phyloP scores from a whole-genome alignment of 2,888 invertebrate genomes.

The Pseudolycoriella hygida region DNA sequence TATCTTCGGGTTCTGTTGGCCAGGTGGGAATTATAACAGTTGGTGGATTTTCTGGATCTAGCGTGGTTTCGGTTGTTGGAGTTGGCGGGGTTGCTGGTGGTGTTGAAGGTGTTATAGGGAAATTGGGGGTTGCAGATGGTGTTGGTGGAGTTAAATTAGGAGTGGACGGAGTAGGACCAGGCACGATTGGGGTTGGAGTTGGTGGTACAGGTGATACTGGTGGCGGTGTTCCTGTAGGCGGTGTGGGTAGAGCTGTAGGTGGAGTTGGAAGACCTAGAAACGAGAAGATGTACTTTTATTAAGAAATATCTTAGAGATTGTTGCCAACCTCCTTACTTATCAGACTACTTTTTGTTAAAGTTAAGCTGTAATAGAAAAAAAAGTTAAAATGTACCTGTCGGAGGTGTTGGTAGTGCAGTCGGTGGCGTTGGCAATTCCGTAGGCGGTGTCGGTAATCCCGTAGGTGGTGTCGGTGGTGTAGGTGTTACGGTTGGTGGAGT shows the following conservation, averaged over 20 bases:
- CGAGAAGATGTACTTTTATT: not conserved
- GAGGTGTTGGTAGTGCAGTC: conserved; percentile 5
- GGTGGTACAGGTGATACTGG: not conserved
- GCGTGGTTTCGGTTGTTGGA: conserved; percentile 1
- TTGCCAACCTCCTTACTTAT: no score
- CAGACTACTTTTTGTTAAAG: no score
- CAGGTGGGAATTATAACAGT: not conserved
- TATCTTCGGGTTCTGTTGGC: not conserved
- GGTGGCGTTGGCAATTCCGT: not conserved
- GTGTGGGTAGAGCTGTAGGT: conserved; percentile 3
- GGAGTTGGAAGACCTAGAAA: not conserved
- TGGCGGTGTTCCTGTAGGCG: conserved; percentile 5
- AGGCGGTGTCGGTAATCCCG: not conserved
- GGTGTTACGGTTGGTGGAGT: conserved; percentile 1
- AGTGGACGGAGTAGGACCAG: not conserved
- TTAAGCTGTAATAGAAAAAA: no score
- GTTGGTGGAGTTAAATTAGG: not conserved
- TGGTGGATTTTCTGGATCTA: not conserved
- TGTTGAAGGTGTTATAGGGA: conserved; percentile 4
- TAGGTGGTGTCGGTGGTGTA: conserved; percentile 3
- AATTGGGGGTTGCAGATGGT: conserved; percentile 6
- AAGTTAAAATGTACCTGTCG: conserved; percentile 2
- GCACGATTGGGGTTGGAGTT: conserved; percentile 1
- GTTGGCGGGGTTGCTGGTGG: conserved; percentile 7
- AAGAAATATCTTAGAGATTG: no score